Evolutionary conservation across 2,888 invertebrate genomes (phyloP).

Genomic region (Dastarcus helophoroides): DNA sequence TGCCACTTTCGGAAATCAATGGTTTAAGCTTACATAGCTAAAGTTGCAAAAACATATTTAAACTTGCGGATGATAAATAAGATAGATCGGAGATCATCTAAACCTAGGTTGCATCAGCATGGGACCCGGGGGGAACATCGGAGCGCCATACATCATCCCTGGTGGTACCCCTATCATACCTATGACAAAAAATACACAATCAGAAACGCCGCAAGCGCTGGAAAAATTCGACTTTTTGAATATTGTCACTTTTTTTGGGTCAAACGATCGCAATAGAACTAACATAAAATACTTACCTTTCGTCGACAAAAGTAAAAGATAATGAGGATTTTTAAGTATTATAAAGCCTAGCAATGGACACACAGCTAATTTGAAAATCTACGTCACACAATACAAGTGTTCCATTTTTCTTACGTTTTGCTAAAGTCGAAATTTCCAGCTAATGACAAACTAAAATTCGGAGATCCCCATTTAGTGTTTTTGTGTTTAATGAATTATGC

Average conservation of each 20-base stretch:
- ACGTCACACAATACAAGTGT: conserved; percentile 27
- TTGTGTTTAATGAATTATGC: too few species aligned
- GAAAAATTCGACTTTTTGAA: conserved; percentile 11
- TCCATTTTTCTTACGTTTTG: too few species aligned
- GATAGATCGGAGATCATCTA: conserved; percentile 67
- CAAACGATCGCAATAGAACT: conserved; percentile 14
- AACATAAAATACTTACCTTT: conserved; percentile 27
- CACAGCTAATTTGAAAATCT: conserved; percentile 29
- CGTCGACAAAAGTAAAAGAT: conserved; percentile 14
- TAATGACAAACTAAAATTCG: too few species aligned
- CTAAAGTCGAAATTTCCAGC: too few species aligned
- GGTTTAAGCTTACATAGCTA: not conserved
- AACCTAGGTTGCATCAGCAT: conserved; percentile 71
- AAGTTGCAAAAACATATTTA: conserved; percentile 17
- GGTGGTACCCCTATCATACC: conserved; percentile 40
- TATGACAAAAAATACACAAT: conserved; percentile 26
- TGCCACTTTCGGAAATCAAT: too few species aligned
- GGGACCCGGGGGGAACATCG: conserved; percentile 36
- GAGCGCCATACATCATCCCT: conserved; percentile 37
- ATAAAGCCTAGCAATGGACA: conserved; percentile 31
- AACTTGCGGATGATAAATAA: conserved; percentile 41
- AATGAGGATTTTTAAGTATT: conserved; percentile 15
- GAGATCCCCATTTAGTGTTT: too few species aligned
- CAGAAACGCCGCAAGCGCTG: conserved; percentile 2
- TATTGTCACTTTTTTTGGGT: conserved; percentile 18